Percentiles rank a stretch among this genome's conserved stretches.
phyloP scores from a whole-genome alignment of 2,888 invertebrate genomes.

The Melanotus villosus region DNA sequence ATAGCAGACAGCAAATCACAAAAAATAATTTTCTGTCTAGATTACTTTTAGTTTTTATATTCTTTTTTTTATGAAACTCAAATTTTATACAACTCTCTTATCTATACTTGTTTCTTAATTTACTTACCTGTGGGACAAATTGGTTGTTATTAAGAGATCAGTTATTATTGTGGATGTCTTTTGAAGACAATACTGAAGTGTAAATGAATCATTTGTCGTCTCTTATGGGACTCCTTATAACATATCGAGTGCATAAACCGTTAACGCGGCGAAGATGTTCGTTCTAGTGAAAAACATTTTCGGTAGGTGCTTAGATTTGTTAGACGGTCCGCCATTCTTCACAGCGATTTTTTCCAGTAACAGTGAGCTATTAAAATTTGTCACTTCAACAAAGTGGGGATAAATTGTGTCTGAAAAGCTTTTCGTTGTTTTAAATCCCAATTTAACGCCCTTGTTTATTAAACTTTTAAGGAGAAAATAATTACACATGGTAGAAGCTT shows the following conservation, averaged over 20 bases:
- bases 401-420: background rate
- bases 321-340: background rate
- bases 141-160: too few species aligned
- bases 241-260: conserved; percentile 1
- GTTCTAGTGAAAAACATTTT: background rate
- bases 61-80: too few species aligned
- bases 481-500: conserved; percentile 5
- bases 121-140: too few species aligned
- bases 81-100: too few species aligned
- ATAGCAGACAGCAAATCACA: too few species aligned
- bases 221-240: background rate
- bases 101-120: too few species aligned
- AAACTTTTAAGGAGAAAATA: conserved; percentile 6
- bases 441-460: conserved; percentile 8
- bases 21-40: too few species aligned
- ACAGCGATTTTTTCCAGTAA: background rate
- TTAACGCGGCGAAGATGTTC: conserved; percentile 1
- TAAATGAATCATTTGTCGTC: background rate
- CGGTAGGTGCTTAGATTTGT: background rate
- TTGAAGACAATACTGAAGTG: too few species aligned
- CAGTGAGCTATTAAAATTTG: conserved; percentile 17
- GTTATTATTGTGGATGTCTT: too few species aligned
- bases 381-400: background rate
- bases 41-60: too few species aligned
- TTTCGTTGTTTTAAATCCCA: conserved; percentile 1